phyloP scores from a whole-genome alignment of 1,140 invertebrate species.

The Leptinotarsa lineolata region DNA sequence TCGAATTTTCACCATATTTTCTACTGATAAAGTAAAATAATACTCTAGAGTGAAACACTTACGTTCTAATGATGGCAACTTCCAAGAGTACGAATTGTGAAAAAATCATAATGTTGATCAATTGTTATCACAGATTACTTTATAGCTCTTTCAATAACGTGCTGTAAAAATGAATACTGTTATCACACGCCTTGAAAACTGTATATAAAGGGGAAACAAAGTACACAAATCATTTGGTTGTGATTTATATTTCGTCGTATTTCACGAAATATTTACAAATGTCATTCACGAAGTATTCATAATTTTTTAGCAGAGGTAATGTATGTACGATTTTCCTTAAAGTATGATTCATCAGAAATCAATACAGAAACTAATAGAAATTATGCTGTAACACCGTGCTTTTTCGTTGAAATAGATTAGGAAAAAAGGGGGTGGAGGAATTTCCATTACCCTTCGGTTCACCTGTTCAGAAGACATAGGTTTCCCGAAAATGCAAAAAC shows the following conservation, averaged over 20 bases:
- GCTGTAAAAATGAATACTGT: neutral
- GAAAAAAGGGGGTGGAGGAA: too few species aligned
- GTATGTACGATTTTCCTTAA: neutral
- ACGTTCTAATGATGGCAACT: neutral
- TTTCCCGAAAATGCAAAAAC: too few species aligned
- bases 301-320: neutral
- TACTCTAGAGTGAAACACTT: neutral
- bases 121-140: conserved; percentile 1
- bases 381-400: too few species aligned
- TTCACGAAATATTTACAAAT: conserved; percentile 4
- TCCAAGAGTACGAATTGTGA: neutral
- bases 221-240: neutral
- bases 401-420: too few species aligned
- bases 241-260: neutral
- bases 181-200: neutral
- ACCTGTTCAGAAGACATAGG: too few species aligned
- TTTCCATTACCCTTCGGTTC: too few species aligned
- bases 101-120: neutral
- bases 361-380: too few species aligned
- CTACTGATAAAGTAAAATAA: neutral
- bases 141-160: neutral
- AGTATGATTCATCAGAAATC: neutral
- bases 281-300: neutral
- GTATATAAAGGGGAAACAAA: neutral
- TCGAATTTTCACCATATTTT: neutral